These are phyloP conservation scores for Heliornis fulica DNA, from an alignment of 2,113 vertebrate species.

Conservation along the genomic window DNA sequence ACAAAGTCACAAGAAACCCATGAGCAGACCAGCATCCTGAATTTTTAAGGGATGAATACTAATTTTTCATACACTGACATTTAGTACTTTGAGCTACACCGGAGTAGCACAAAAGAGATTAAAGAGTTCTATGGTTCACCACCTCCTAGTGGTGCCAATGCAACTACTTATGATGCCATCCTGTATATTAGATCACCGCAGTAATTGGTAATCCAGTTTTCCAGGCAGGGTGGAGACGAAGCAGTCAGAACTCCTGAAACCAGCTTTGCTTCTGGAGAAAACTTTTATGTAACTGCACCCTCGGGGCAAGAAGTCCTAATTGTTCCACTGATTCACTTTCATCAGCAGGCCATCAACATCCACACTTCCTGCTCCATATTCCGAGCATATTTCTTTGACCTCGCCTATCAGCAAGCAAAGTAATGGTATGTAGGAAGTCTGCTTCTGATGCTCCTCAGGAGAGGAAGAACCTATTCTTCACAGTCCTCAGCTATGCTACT, in stretches of 20 bases:
- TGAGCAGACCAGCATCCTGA: background rate
- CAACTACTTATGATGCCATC: rapidly evolving
- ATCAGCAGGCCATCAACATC: background rate
- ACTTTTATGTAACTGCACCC: background rate
- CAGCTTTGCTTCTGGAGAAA: background rate
- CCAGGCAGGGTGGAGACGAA: conserved; percentile 22
- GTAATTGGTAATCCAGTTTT: background rate
- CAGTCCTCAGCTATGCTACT: background rate
- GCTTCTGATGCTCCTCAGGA: background rate
- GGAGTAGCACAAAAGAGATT: background rate
- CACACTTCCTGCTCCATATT: background rate
- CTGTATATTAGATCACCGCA: background rate
- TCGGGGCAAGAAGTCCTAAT: background rate
- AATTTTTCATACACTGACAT: background rate
- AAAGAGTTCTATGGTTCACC: background rate
- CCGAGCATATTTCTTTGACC: background rate
- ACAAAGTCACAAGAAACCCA: background rate
- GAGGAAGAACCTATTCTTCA: background rate
- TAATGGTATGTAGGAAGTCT: background rate
- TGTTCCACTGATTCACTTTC: conserved; percentile 6
- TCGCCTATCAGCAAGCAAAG: background rate
- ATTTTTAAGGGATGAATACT: background rate
- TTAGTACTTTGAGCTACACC: background rate
- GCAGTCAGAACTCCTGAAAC: background rate
- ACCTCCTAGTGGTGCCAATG: background rate